Base-by-base conservation (phyloP, 2,113 vertebrate species). In the Pseudolaguvia tuberculata region DNA sequence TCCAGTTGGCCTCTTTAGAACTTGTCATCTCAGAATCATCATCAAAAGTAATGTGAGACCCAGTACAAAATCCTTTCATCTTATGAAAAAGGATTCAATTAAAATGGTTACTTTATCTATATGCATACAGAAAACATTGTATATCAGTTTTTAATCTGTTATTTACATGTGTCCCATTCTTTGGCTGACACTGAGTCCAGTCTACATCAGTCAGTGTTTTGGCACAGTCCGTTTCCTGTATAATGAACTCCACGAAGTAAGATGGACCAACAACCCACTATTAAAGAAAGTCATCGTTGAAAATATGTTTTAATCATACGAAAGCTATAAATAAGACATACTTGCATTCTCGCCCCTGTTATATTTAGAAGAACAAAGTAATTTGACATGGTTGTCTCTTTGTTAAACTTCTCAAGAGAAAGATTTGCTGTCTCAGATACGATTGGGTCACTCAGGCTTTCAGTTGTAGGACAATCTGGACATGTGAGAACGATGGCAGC, bases 381-480 rank as follows among this genome's bases (percentile, higher is more conserved):
- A 47, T 79, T 72, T 10, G 61, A 21, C n/a, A 51, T 50, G 12
- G 42, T 2, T 3, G n/a, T 51, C 5, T 73, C 68, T 50, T 63
- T 73, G 65, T 84, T 84, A 25, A 72, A 84, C 47, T 82, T 78
- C 18, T 76, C 70, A 2, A 82, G 58, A 15, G 79, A 70, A 13
- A 79, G 57, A 3, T 78, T 70, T 17, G 68, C 75, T 52, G 81
- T 80, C 48, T 80, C 58, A 2, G 42, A 4, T 25, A 81, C 45
- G 4, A 80, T 55, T 5, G 79, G 77, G 35, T 81, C 74, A 9
- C 78, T 58, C 12, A 79, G 62, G 2, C 31, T 29, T 31, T 67
- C 67, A 48, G 48, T 62, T 31, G 76, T 79, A 14, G 80, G 80
- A 65, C 83, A 84, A 68, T 84, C 80, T 20, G 80, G 83, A 53